These are phyloP conservation scores for Prionailurus bengalensis DNA, from an alignment of 2,113 vertebrate genomes.

Conservation along the genomic window DNA sequence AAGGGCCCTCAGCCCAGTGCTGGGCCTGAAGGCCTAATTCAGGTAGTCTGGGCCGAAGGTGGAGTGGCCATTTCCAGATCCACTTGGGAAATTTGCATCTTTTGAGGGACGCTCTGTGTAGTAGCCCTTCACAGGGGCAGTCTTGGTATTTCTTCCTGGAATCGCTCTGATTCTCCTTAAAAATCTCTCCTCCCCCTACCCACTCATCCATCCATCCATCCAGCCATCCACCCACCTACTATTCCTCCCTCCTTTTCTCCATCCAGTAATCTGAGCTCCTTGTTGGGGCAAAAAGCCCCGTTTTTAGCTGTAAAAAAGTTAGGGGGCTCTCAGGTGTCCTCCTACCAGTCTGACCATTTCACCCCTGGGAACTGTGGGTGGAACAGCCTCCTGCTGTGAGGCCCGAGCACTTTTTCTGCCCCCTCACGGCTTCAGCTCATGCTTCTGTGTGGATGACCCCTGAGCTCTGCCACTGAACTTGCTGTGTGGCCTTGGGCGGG, in stretches of 20 bases:
- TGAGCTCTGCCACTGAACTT: background rate
- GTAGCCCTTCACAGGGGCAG: too few species aligned
- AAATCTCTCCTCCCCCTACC: background rate
- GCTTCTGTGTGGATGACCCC: accelerated
- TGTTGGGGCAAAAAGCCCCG: background rate
- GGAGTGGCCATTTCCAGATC: background rate
- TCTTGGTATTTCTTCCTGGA: slow-evolving; percentile 6
- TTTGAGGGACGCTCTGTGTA: background rate
- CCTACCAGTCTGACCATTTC: background rate
- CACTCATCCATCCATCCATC: too few species aligned
- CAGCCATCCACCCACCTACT: too few species aligned
- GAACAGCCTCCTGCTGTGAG: background rate
- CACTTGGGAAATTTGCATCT: background rate
- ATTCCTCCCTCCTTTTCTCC: background rate
- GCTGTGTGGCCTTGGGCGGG: background rate
- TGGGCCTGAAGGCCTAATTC: background rate
- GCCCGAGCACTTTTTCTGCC: background rate
- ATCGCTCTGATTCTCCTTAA: background rate
- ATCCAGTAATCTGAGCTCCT: background rate
- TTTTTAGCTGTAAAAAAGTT: background rate
- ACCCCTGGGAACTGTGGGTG: background rate
- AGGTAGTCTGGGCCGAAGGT: background rate
- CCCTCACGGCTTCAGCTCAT: background rate
- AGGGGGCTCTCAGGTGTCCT: background rate
- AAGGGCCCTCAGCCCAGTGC: background rate